Evolutionary conservation across 2,888 invertebrate genomes (phyloP), one percentile per base, ranked within the genome.

Genomic region (Caenorhabditis macrosperma): DNA sequence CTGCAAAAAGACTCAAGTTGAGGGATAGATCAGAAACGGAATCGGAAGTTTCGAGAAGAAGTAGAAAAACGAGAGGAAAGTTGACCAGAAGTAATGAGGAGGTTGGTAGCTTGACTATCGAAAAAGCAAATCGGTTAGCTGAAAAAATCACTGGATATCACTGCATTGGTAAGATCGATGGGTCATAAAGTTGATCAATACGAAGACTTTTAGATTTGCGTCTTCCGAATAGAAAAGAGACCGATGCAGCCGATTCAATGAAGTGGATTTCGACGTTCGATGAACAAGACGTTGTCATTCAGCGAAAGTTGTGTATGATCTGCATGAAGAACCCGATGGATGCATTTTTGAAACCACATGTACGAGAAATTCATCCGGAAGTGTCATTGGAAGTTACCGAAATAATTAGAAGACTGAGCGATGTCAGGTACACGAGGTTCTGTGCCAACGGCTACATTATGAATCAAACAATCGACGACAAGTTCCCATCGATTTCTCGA

Each of bases 371-470:
- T 17, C 55, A 55, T 33, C 33, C 55, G 10, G 33, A 55, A 5
- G 12, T 20, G 55, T 17, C 24, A 9, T 30, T 35, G 1, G 26
- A 30, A 33, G 17, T 24, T 7, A 17, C 15, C 3, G 35, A 35
- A 55, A 35, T 55, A 17, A 33, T 55, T 33, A 12, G 55, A 12
- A 20, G 55, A 10, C 17, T 55, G 2, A 33, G 20, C 35, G 55
- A 55, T 22, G 55, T 55, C 33, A 30, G 55, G 22, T 55, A 35
- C 20, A 17, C 55, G 55, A n/a, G 55, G 20, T 55, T 55, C 26
- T 55, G 55, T n/a, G 5, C 2, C 2, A 55, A 55, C 3, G 20
- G 33, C 5, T 4, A 26, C 17, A 15, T 55, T 1, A 17, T 17
- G 20, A 5, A 55, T 10, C 20, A 10, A 10, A 35, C 2, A 20